Base-by-base conservation (phyloP, 2,797 vertebrate species). In the Peromyscus eremicus region DNA sequence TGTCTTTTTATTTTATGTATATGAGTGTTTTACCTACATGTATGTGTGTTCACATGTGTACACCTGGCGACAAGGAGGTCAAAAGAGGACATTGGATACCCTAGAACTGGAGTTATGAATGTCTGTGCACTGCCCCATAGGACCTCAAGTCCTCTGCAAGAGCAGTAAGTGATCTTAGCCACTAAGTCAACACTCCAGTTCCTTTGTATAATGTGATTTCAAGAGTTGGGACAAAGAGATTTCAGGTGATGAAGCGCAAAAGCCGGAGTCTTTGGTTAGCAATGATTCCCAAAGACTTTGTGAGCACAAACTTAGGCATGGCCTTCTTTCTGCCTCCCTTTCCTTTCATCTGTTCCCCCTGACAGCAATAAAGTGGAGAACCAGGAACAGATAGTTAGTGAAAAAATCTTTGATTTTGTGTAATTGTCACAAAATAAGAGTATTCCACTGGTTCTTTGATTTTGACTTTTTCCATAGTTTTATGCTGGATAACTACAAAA, bases 351-450 rank as follows among this genome's bases (percentile, higher is more conserved):
- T 79, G 37, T 13, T 0, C 73, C 21, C 27, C 49, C 40, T 25
- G 52, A 25, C 34, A 66, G 19, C 77, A 94, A 86, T 76, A 79
- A 84, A 60, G 19, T 64, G 4, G 49, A 92, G 64, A 76, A 89
- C 43, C 83, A 76, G 12, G n/a, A 92, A 76, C 64, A 83, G 64
- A 11, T 3, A 62, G 79, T 76, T 49, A 88, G 34, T 75, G 57
- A 66, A 93, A 55, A 40, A 66, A 83, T 85, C 27, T 93, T 86
- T 84, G 16, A 23, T 40, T 96, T 91, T 70, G n/a, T 57, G 40
- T 43, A 52, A 75, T 16, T 82, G 34, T 92, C 23, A 90, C 1
- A 81, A 94, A 95, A 76, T 93, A 94, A 94, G 7, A 92, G 73
- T 37, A 94, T 34, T 73, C 2, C 29, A 29, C 57, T 17, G 43